Evolutionary conservation across 2,797 vertebrate species (phyloP).

Genomic region (Cetoscarus ocellatus): DNA sequence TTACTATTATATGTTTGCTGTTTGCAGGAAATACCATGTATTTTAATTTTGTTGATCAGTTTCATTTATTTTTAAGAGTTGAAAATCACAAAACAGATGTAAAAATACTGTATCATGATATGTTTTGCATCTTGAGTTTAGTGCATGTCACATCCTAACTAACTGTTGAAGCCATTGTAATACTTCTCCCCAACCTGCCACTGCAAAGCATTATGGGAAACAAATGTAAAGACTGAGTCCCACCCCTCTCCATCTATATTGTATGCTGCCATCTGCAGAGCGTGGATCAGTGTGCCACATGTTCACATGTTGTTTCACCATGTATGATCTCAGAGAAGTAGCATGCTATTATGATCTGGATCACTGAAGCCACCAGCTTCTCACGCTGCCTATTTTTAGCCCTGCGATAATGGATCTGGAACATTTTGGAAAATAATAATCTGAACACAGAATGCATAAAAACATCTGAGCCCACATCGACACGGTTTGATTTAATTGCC

Average conservation of each 20-base stretch:
- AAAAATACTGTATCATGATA: too few relatives aligned
- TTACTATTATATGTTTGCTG: too few relatives aligned
- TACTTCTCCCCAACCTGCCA: too few relatives aligned
- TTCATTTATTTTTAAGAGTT: too few relatives aligned
- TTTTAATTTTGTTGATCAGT: too few relatives aligned
- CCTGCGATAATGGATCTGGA: constrained; percentile 37
- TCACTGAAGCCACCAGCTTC: constrained; percentile 8
- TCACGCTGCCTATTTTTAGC: constrained; percentile 54
- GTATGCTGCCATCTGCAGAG: constrained; percentile 65
- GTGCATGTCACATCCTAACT: too few relatives aligned
- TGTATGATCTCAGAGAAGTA: constrained; percentile 17
- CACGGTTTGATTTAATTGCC: constrained; percentile 41
- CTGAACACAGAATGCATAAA: constrained; percentile 19
- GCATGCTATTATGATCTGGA: background rate
- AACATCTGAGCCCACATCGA: constrained; percentile 21
- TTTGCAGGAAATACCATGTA: too few relatives aligned
- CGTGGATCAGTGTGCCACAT: constrained; percentile 45
- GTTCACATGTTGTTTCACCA: constrained; percentile 41
- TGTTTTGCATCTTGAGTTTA: too few relatives aligned
- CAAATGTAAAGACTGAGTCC: constrained; percentile 24
- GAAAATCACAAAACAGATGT: too few relatives aligned
- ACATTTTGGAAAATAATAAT: constrained; percentile 41
- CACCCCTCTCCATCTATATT: constrained; percentile 59
- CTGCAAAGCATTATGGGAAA: constrained; percentile 25
- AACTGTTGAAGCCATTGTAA: too few relatives aligned